Evolutionary conservation across 2,113 vertebrate genomes (phyloP).

Genomic region (Odontesthes bonariensis): DNA sequence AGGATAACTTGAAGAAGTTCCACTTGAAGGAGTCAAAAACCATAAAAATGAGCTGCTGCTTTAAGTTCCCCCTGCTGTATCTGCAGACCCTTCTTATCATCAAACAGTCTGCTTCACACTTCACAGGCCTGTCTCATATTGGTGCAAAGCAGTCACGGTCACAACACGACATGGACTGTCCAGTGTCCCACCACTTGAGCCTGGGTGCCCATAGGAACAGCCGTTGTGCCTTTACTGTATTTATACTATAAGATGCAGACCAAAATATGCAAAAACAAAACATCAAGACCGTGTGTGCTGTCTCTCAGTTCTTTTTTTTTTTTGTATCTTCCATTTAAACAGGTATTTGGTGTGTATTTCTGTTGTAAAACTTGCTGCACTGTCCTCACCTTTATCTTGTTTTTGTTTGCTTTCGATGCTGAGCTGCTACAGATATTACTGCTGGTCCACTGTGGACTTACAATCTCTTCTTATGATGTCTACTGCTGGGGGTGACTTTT

Average conservation of each 20-base stretch:
- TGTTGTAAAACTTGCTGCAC: background rate
- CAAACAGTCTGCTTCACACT: slow-evolving; percentile 4
- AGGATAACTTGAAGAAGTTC: background rate
- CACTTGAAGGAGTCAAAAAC: too few relatives aligned
- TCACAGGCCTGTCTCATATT: background rate
- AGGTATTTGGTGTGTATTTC: slow-evolving; percentile 5
- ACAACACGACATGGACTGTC: slow-evolving; percentile 20
- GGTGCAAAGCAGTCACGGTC: slow-evolving; percentile 5
- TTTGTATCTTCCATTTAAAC: slow-evolving; percentile 1
- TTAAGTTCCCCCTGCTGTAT: background rate
- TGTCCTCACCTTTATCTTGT: background rate
- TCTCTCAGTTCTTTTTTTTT: background rate
- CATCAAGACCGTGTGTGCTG: slow-evolving; percentile 25
- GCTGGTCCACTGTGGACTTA: background rate
- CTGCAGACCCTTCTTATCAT: slow-evolving; percentile 9
- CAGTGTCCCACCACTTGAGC: background rate
- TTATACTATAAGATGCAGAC: slow-evolving; percentile 54
- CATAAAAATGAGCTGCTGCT: background rate
- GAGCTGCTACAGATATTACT: slow-evolving; percentile 13
- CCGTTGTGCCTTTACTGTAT: slow-evolving; percentile 77
- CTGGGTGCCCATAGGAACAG: slow-evolving; percentile 36
- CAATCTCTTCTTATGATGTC: slow-evolving; percentile 28
- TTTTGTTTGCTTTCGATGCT: background rate
- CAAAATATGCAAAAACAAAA: slow-evolving; percentile 68
- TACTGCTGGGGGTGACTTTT: background rate